These are phyloP conservation scores for Atopsyche davidsoni DNA, from an alignment of 1,140 invertebrate genomes.

Conservation along the genomic window DNA sequence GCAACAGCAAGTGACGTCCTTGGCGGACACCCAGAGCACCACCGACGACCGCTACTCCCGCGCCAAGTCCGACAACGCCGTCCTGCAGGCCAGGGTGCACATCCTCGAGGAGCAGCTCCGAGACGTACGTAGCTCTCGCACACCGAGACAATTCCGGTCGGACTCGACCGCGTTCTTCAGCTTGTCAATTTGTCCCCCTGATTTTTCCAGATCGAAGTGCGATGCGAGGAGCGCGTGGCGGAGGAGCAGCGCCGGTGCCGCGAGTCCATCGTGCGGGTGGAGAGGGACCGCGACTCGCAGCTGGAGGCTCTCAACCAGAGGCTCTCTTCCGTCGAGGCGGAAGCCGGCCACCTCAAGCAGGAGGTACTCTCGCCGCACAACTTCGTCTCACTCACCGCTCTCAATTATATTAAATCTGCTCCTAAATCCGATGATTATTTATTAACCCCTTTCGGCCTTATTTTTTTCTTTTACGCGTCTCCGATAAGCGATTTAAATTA, in stretches of 20 bases:
- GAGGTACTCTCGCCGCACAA: slow-evolving; percentile 51
- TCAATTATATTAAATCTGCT: too few species aligned
- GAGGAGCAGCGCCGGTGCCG: slow-evolving; percentile 80
- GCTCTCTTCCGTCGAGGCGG: slow-evolving; percentile 71
- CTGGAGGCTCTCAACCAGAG: slow-evolving; percentile 79
- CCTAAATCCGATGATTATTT: too few species aligned
- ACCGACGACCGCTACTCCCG: slow-evolving; percentile 80
- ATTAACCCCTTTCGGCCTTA: too few species aligned
- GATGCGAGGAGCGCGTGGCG: slow-evolving; percentile 75
- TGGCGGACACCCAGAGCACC: slow-evolving; percentile 77
- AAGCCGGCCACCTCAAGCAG: slow-evolving; percentile 68
- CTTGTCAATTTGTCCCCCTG: neutral
- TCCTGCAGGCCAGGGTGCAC: slow-evolving; percentile 78
- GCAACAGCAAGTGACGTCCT: slow-evolving; percentile 81
- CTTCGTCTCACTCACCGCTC: too few species aligned
- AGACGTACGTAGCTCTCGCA: slow-evolving; percentile 55
- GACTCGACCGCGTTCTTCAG: neutral
- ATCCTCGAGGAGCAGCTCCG: slow-evolving; percentile 89
- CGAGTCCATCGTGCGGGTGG: slow-evolving; percentile 72
- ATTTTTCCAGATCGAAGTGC: slow-evolving; percentile 58
- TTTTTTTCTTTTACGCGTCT: neutral
- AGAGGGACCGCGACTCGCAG: slow-evolving; percentile 80
- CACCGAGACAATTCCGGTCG: neutral
- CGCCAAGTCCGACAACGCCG: slow-evolving; percentile 86
- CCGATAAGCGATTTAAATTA: neutral